phyloP scores from a whole-genome alignment of 2,113 vertebrate genomes.

The Chascanopsetta lugubris region DNA sequence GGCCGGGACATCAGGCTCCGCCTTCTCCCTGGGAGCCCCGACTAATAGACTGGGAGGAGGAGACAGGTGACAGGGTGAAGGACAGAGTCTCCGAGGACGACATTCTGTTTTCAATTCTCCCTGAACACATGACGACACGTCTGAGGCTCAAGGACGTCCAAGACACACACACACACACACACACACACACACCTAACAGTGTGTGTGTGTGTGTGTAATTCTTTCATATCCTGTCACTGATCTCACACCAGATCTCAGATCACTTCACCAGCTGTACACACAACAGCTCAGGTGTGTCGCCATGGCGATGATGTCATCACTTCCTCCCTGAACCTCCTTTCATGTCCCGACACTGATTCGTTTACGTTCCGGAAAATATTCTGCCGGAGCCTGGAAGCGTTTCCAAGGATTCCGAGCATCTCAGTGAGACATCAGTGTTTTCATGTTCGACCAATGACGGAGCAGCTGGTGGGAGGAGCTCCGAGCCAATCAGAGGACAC shows the following conservation, averaged over 20 bases:
- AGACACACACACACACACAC: constrained; percentile 8
- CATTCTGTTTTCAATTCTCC: too few relatives aligned
- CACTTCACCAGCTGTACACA: background rate
- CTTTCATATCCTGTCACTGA: background rate
- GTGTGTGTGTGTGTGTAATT: constrained; percentile 4
- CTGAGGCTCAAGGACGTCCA: constrained; percentile 26
- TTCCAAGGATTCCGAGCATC: too few relatives aligned
- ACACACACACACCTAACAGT: background rate
- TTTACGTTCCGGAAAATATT: too few relatives aligned
- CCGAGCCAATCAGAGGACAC: too few relatives aligned
- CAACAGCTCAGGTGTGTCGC: constrained; percentile 3
- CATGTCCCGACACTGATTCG: too few relatives aligned
- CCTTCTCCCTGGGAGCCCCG: constrained; percentile 86
- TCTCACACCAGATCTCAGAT: background rate
- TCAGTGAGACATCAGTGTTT: too few relatives aligned
- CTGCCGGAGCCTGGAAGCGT: too few relatives aligned
- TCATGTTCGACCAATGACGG: too few relatives aligned
- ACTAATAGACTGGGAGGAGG: constrained; percentile 81
- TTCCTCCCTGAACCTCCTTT: too few relatives aligned
- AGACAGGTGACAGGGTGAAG: background rate
- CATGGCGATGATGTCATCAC: background rate
- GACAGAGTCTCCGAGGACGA: background rate
- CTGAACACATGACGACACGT: background rate
- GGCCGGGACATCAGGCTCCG: constrained; percentile 67
- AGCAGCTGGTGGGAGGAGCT: too few relatives aligned